Evolutionary conservation across 2,113 vertebrate genomes (phyloP).

Genomic region (Aegithalos caudatus): DNA sequence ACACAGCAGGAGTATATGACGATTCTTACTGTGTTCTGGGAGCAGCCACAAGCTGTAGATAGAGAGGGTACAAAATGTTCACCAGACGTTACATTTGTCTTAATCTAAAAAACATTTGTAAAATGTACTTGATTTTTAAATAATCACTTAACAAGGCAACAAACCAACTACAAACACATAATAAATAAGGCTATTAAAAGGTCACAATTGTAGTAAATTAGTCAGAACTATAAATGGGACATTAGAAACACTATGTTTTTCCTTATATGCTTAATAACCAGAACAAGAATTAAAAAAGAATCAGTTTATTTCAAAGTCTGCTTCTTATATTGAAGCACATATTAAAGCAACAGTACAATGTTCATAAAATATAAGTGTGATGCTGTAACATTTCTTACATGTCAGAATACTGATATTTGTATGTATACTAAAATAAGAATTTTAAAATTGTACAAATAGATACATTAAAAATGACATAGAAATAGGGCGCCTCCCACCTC

Average conservation of each 20-base stretch:
- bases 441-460: slow-evolving; percentile 99
- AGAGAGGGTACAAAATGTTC: slow-evolving; percentile 65
- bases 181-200: slow-evolving; percentile 76
- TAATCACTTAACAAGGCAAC: slow-evolving; percentile 72
- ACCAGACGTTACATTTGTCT: slow-evolving; percentile 65
- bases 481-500: slow-evolving; percentile 91
- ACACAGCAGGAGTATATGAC: slow-evolving; percentile 2
- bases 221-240: slow-evolving; percentile 71
- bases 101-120: slow-evolving; percentile 63
- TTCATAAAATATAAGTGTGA: slow-evolving; percentile 99
- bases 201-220: slow-evolving; percentile 71
- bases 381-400: slow-evolving; percentile 97
- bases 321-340: slow-evolving; percentile 99
- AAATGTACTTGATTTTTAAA: slow-evolving; percentile 73
- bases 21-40: slow-evolving; percentile 14
- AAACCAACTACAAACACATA: slow-evolving; percentile 66
- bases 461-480: slow-evolving; percentile 99
- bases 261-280: slow-evolving; percentile 75
- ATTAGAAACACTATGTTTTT: slow-evolving; percentile 66
- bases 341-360: slow-evolving; percentile 99
- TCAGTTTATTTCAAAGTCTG: slow-evolving; percentile 98
- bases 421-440: slow-evolving; percentile 99
- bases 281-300: slow-evolving; percentile 83
- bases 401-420: slow-evolving; percentile 98
- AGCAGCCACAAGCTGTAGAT: slow-evolving; percentile 53